Conservation (phyloP, 2,797 vertebrate species). For the Psittacula derbiana region DNA sequence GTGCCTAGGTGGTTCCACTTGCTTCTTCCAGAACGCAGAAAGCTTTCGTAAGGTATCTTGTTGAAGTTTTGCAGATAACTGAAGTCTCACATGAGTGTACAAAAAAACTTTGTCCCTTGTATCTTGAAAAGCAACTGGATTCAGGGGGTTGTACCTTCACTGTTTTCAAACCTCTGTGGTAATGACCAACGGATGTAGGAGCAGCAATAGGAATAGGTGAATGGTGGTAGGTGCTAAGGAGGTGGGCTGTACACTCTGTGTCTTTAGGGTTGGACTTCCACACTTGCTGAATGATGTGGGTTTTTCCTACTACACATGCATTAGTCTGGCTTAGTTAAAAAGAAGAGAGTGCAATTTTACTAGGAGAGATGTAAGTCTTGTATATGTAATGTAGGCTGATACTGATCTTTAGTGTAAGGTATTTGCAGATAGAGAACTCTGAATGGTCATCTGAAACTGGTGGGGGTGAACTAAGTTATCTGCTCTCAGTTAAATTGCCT, state of each 20-base stretch:
- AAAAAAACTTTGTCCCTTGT: not conserved
- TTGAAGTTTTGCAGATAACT: not conserved
- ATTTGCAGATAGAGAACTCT: not conserved
- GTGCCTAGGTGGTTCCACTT: not conserved
- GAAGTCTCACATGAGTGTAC: not conserved
- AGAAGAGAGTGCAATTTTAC: not conserved
- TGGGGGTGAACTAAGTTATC: not conserved
- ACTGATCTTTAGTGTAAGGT: not conserved
- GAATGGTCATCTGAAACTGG: not conserved
- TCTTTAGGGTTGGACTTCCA: not conserved
- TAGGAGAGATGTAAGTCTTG: not conserved
- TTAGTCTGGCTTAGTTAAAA: not conserved
- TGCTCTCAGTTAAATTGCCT: not conserved
- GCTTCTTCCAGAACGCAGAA: not conserved
- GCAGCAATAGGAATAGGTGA: not conserved
- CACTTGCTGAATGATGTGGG: not conserved
- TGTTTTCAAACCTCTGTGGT: not conserved
- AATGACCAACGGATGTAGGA: not conserved
- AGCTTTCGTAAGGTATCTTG: not conserved
- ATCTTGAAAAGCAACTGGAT: not conserved
- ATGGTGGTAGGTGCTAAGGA: not conserved
- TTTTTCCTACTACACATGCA: not conserved
- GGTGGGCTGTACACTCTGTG: rapidly evolving
- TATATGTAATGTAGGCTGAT: not conserved
- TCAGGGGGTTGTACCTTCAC: not conserved